These are phyloP conservation scores for Platalea minor DNA, from an alignment of 2,797 vertebrate genomes.

Conservation along the genomic window DNA sequence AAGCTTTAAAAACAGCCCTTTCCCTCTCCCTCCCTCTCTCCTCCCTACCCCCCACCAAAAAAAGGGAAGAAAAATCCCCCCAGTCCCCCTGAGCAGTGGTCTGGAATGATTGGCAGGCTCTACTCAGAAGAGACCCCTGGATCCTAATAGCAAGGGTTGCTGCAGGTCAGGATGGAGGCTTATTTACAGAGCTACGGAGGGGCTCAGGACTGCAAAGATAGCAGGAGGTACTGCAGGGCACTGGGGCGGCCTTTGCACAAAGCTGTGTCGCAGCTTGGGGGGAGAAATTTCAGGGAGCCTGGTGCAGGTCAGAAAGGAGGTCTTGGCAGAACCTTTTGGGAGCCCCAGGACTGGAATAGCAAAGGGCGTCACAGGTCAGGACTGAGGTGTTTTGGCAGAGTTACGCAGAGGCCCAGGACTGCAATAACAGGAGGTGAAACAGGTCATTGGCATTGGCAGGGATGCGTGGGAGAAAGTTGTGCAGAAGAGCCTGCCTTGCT, in stretches of 20 bases:
- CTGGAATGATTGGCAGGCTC: slow-evolving; percentile 33
- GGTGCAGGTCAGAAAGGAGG: background rate
- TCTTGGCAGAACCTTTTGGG: background rate
- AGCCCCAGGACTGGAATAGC: background rate
- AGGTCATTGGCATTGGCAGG: background rate
- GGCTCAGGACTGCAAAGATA: background rate
- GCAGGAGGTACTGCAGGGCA: background rate
- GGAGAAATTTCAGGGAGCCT: background rate
- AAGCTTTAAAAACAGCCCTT: slow-evolving; percentile 45
- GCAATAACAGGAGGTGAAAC: background rate
- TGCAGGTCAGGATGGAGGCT: background rate
- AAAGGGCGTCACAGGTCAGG: background rate
- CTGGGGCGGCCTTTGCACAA: background rate
- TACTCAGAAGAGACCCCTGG: background rate
- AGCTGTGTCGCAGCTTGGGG: fast-evolving
- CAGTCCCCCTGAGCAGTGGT: background rate
- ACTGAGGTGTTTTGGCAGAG: background rate
- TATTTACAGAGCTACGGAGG: background rate
- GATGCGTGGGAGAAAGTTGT: background rate
- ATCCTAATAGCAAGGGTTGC: background rate
- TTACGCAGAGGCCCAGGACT: background rate
- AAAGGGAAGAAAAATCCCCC: background rate
- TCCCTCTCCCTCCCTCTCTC: background rate
- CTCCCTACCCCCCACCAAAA: background rate
- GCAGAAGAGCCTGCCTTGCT: background rate